A percentile compares a stretch with the other conserved stretches of the same genome.
Conservation (phyloP, 2,888 invertebrate species). For the Ellobium chinense region DNA sequence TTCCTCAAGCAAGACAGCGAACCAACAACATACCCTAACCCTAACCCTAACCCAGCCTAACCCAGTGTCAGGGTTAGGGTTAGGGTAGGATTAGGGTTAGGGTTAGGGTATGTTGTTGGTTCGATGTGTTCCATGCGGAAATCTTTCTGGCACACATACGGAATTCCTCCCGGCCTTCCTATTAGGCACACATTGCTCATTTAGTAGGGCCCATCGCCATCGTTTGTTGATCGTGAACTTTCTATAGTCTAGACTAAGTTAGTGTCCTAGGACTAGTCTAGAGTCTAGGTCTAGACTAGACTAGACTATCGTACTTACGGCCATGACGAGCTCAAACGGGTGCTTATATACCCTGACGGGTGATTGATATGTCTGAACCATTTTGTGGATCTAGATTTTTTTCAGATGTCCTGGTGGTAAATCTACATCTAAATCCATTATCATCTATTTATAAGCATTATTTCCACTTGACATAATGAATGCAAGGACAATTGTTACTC, state of each 20-base stretch:
- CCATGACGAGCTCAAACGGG: slow-evolving; percentile 97
- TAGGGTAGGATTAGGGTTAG: no score
- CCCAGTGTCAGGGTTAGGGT: no score
- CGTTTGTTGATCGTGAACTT: no score
- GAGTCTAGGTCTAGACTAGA: slow-evolving; percentile 3
- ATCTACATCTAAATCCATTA: slow-evolving; percentile 14
- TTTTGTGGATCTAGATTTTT: slow-evolving; percentile 74
- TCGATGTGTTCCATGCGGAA: no score
- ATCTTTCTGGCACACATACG: no score
- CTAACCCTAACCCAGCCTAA: no score
- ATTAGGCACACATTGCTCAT: no score
- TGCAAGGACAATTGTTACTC: not conserved
- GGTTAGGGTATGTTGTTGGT: no score
- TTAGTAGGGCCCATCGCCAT: no score
- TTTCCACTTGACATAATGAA: not conserved
- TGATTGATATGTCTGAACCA: slow-evolving; percentile 97
- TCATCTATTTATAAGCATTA: not conserved
- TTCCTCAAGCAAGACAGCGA: no score
- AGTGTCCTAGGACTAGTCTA: not conserved
- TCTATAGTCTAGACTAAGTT: not conserved
- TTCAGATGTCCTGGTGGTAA: not conserved
- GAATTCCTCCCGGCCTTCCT: no score
- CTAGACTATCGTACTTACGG: slow-evolving; percentile 84
- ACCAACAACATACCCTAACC: no score
- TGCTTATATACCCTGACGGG: slow-evolving; percentile 96